Conservation (phyloP, 2,113 vertebrate genomes). For the Eptesicus fuscus region DNA sequence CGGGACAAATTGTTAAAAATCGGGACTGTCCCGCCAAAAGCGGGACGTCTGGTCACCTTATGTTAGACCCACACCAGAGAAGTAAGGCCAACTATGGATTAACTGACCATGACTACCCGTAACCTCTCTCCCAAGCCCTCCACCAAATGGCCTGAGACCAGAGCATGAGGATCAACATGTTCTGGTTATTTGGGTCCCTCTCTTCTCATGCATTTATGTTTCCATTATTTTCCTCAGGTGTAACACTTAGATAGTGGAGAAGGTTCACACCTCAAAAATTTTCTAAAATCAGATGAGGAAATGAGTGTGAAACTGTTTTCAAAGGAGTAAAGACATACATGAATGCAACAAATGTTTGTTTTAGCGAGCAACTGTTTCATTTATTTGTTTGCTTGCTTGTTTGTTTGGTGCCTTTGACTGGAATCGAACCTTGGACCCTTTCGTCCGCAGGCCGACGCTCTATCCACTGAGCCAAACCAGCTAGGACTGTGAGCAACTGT, state of each 20-base stretch:
- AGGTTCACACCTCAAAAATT: not conserved
- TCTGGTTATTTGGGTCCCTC: not conserved
- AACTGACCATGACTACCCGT: not conserved
- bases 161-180: not conserved
- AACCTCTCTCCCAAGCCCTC: not conserved
- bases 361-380: not conserved
- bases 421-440: no score
- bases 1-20: no score
- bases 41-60: no score
- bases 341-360: not conserved
- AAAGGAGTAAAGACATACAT: not conserved
- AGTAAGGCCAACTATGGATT: not conserved
- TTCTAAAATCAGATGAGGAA: not conserved
- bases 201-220: not conserved
- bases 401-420: no score
- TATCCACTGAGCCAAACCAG: no score
- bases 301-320: constrained; percentile 3
- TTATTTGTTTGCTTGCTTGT: no score
- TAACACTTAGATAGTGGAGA: not conserved
- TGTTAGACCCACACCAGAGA: not conserved
- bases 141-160: not conserved
- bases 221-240: not conserved
- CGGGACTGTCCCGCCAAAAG: no score
- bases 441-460: no score
- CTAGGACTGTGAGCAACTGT: no score